Evolutionary conservation across 2,888 invertebrate genomes (phyloP).

Genomic region (Tetragonisca angustula): DNA sequence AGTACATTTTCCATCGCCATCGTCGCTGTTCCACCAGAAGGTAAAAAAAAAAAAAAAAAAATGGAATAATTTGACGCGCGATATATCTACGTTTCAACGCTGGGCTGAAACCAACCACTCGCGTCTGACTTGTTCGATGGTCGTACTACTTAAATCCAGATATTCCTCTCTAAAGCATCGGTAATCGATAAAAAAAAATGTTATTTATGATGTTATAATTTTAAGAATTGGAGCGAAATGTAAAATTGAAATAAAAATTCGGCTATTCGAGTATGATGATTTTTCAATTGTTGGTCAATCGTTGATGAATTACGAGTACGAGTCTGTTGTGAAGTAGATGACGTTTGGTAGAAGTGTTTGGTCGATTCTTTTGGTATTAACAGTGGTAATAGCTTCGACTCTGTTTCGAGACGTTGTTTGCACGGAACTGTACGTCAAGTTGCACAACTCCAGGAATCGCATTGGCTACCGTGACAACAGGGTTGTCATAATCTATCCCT

Average conservation of each 20-base stretch:
- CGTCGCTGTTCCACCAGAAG: background rate
- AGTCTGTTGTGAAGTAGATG: too few species aligned
- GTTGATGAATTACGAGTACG: too few species aligned
- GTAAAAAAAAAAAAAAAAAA: background rate
- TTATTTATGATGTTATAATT: background rate
- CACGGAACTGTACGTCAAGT: background rate
- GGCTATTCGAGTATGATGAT: fast-evolving
- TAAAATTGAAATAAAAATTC: background rate
- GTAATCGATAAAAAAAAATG: background rate
- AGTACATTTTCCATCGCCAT: constrained; percentile 6
- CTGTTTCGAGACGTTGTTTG: background rate
- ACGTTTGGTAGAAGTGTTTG: too few species aligned
- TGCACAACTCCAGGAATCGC: background rate
- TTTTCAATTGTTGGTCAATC: background rate
- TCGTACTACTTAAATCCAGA: background rate
- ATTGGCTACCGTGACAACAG: constrained; percentile 15
- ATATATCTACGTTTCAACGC: too few species aligned
- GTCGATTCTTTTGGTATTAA: background rate
- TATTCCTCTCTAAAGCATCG: background rate
- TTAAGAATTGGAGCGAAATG: background rate
- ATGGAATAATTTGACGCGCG: background rate
- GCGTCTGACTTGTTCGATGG: background rate
- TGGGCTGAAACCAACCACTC: background rate
- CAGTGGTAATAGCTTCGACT: too few species aligned
- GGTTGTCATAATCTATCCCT: constrained; percentile 4